A percentile compares a stretch with the other conserved stretches of the same genome.
These are phyloP conservation scores for Thermophis baileyi DNA, from an alignment of 2,113 vertebrate species.

Conservation along the genomic window DNA sequence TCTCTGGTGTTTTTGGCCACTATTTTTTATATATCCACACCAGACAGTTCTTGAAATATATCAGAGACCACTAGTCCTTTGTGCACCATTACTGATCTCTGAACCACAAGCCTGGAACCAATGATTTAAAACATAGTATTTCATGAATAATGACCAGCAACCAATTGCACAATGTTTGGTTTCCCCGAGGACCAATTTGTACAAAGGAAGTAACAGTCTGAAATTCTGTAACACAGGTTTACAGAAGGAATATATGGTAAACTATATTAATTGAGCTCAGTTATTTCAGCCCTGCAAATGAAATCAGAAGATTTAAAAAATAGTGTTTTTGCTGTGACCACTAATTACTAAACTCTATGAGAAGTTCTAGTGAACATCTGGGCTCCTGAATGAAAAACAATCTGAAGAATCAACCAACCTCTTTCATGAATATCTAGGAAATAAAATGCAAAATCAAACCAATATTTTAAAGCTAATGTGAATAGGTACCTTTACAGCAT, in stretches of 20 bases:
- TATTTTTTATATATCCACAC: not conserved
- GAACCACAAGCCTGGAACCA: not conserved
- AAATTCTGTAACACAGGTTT: not conserved
- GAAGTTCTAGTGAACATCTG: fast-evolving
- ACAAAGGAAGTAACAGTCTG: not conserved
- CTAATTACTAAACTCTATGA: not conserved
- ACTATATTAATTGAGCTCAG: not conserved
- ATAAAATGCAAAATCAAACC: not conserved
- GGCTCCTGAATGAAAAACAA: not conserved
- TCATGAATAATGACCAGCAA: not conserved
- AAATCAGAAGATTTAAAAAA: not conserved
- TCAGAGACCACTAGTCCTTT: not conserved
- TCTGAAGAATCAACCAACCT: fast-evolving
- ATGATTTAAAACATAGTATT: not conserved
- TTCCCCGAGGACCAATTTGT: not conserved
- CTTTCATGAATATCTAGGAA: fast-evolving
- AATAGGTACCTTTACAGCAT: constrained; percentile 90
- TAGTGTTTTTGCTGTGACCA: not conserved
- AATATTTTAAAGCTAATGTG: not conserved
- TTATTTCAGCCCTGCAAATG: not conserved
- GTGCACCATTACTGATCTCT: not conserved
- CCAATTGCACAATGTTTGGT: not conserved
- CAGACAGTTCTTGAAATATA: not conserved
- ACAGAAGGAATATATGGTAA: not conserved
- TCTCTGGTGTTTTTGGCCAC: not conserved